These are phyloP conservation scores for Ctenoplectra terminalis DNA, from an alignment of 1,140 invertebrate genomes.

Conservation along the genomic window DNA sequence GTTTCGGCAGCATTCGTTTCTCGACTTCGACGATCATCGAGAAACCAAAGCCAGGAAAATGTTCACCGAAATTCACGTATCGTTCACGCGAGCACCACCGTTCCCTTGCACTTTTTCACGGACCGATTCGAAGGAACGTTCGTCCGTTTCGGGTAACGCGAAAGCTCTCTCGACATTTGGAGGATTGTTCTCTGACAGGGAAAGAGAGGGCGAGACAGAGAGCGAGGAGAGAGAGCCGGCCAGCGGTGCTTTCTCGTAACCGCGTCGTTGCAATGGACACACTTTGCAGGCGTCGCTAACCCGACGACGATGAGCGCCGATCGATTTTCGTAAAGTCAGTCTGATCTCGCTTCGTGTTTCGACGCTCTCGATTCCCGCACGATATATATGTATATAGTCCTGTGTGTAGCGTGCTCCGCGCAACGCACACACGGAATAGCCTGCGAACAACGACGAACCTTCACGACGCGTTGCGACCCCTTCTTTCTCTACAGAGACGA, in stretches of 20 bases:
- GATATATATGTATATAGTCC: conserved; percentile 54
- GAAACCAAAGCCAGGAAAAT: not conserved
- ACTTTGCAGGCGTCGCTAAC: conserved; percentile 62
- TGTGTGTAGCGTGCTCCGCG: conserved; percentile 27
- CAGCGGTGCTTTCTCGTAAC: conserved; percentile 37
- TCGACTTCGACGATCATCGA: not conserved
- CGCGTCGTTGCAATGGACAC: conserved; percentile 57
- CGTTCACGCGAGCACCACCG: conserved; percentile 6
- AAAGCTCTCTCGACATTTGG: conserved; percentile 6
- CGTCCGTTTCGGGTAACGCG: not conserved
- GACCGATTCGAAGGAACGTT: not conserved
- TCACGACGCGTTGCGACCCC: conserved; percentile 16
- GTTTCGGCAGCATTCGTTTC: not conserved
- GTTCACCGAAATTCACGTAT: not conserved
- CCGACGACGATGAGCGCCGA: conserved; percentile 62
- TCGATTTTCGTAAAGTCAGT: conserved; percentile 68
- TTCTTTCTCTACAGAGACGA: not conserved
- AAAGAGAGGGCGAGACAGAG: conserved; percentile 11
- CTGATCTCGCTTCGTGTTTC: conserved; percentile 66
- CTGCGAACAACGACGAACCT: conserved; percentile 1
- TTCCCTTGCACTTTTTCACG: conserved; percentile 7
- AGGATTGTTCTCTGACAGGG: conserved; percentile 8
- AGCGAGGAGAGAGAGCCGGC: not conserved
- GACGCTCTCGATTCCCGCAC: conserved; percentile 66
- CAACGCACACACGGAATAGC: conserved; percentile 21